Evolutionary conservation across 2,888 invertebrate genomes (phyloP), one percentile per base, ranked within the genome.

Genomic region (Cataglyphis altisquamis): DNA sequence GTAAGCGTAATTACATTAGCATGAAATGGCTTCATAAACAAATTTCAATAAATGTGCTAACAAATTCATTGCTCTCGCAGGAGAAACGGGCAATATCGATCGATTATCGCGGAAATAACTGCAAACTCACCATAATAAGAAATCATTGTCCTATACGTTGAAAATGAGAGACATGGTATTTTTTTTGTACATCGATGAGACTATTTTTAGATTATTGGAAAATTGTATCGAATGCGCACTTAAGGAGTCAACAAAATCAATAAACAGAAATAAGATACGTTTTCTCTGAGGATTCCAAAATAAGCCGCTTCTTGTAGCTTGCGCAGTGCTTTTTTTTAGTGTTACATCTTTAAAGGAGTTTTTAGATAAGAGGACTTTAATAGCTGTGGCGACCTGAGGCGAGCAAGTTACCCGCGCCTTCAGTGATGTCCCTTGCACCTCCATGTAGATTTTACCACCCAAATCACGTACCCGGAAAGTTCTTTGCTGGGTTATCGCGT

Each of bases 331-430:
- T 90, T 91, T 48, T 52, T 91, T 89, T 91, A 85, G 88, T 86
- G 89, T 91, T 91, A 90, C 90, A 92, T 89, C 92, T 92, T 92
- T 91, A 91, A 92, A 92, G 91, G 90, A 90, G 86, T 91, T 93
- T 90, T 91, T 89, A 91, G 92, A 93, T 93, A 93, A 93, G 90
- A 86, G 84, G 86, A 91, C 89, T 91, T 90, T 92, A 92, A 93
- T 92, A 91, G 92, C 89, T 87, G 83, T 89, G 8, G 52, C 52
- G n/a, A 52, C 52, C 52, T 52, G n/a, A 88, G 89, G 89, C 89
- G 87, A 84, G 82, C 87, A 89, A 92, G 88, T 91, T 86, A 55
- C 64, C 62, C 68, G 57, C 68, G 45, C 72, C 25, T 83, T 83
- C 25, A 64, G 57, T 64, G 73, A 60, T 70, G 82, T 63, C 77